Conservation (phyloP, 2,113 vertebrate genomes). For the Xenopus laevis region DNA sequence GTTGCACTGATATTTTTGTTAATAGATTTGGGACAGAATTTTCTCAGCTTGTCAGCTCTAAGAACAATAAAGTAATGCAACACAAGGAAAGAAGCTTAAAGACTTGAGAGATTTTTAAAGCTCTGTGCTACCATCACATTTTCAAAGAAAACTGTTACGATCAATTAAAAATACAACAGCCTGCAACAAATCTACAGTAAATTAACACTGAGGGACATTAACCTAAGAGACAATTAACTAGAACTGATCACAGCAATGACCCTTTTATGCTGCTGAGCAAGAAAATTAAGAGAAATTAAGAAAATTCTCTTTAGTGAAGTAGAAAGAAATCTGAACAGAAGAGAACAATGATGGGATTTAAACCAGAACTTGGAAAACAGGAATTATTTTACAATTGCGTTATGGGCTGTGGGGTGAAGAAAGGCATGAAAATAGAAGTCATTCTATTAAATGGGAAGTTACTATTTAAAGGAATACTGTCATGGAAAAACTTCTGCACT, state of each 20-base stretch:
- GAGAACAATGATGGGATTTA: no score
- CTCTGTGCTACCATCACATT: neutral
- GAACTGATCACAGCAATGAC: neutral
- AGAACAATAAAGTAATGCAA: no score
- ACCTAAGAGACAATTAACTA: neutral
- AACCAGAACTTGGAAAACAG: no score
- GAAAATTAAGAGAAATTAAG: neutral
- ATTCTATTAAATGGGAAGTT: no score
- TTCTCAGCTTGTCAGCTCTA: no score
- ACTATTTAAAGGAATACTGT: no score
- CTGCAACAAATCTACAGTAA: constrained; percentile 14
- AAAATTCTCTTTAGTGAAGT: neutral
- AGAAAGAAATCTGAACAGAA: neutral
- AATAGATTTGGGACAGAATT: no score
- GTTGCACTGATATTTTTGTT: no score
- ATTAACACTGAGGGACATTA: constrained; percentile 1
- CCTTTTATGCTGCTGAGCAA: neutral
- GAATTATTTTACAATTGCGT: no score
- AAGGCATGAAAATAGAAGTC: no score
- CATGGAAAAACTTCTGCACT: no score
- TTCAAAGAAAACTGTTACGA: neutral
- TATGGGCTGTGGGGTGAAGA: no score
- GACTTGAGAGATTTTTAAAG: neutral
- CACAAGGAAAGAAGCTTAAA: neutral
- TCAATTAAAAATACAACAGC: constrained; percentile 4